A percentile compares a stretch with the other conserved stretches of the same genome.
Evolutionary conservation across 2,888 invertebrate species (phyloP).

Genomic region (Dascillus cervinus): DNA sequence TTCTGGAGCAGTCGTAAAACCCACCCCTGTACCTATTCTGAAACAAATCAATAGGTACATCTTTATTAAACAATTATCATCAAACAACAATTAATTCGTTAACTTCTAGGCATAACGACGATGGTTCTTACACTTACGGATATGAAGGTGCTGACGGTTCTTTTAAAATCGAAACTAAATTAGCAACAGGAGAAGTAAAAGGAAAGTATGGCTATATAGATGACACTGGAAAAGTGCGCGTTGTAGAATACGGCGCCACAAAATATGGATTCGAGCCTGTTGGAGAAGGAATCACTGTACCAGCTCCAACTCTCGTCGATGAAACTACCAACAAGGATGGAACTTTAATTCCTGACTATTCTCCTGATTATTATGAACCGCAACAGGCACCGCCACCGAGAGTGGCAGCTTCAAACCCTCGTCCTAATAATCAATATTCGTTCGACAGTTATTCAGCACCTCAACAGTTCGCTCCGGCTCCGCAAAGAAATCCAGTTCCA

Average conservation of each 20-base stretch:
- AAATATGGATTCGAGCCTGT: conserved; percentile 81
- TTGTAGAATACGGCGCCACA: conserved; percentile 83
- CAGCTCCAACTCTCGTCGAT: conserved; percentile 54
- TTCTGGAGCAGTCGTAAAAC: conserved; percentile 34
- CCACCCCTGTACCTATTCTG: conserved; percentile 60
- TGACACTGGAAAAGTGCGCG: conserved; percentile 70
- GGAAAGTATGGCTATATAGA: conserved; percentile 89
- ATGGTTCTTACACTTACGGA: conserved; percentile 85
- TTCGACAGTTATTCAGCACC: conserved; percentile 20
- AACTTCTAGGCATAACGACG: conserved; percentile 67
- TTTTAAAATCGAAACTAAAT: conserved; percentile 84
- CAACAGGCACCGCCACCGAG: conserved; percentile 22
- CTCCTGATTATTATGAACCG: conserved; percentile 36
- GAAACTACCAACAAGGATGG: conserved; percentile 45
- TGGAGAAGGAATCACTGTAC: conserved; percentile 79
- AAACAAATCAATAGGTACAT: conserved; percentile 77
- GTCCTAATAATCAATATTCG: conserved; percentile 18
- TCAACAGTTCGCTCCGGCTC: conserved; percentile 19
- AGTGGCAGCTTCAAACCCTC: conserved; percentile 23
- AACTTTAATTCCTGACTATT: conserved; percentile 38
- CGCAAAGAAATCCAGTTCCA: conserved; percentile 13
- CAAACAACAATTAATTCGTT: conserved; percentile 21
- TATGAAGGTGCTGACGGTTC: conserved; percentile 84
- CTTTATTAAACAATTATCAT: background rate
- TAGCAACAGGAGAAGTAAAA: conserved; percentile 73